These are phyloP conservation scores for Microplitis deprimator DNA, from an alignment of 2,888 invertebrate genomes.

Conservation along the genomic window DNA sequence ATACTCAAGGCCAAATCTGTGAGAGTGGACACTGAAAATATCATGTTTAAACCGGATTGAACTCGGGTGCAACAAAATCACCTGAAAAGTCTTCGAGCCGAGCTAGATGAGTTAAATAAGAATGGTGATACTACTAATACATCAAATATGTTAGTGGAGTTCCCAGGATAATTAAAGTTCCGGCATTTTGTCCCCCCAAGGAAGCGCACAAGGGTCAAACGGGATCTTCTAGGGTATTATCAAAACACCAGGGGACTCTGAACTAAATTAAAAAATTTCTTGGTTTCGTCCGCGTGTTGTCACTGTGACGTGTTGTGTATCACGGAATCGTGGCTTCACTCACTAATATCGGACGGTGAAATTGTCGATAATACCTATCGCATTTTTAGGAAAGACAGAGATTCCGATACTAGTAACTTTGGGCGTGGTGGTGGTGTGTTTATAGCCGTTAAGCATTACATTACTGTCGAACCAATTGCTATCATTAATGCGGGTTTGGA, in stretches of 20 bases:
- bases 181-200: background rate
- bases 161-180: background rate
- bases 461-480: background rate
- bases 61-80: background rate
- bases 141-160: background rate
- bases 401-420: background rate
- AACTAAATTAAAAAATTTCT: background rate
- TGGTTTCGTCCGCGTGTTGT: background rate
- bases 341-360: background rate
- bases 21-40: background rate
- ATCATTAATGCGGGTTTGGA: background rate
- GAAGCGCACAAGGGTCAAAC: background rate
- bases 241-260: background rate
- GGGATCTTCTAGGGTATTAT: background rate
- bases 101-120: background rate
- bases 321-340: background rate
- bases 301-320: background rate
- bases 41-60: background rate
- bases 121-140: background rate
- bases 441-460: background rate
- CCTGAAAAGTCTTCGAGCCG: background rate
- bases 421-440: no score
- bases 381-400: conserved; percentile 5
- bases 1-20: background rate
- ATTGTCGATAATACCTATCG: background rate